These are phyloP conservation scores for Apocheima hispidaria DNA, from an alignment of 2,888 invertebrate genomes.

Conservation along the genomic window DNA sequence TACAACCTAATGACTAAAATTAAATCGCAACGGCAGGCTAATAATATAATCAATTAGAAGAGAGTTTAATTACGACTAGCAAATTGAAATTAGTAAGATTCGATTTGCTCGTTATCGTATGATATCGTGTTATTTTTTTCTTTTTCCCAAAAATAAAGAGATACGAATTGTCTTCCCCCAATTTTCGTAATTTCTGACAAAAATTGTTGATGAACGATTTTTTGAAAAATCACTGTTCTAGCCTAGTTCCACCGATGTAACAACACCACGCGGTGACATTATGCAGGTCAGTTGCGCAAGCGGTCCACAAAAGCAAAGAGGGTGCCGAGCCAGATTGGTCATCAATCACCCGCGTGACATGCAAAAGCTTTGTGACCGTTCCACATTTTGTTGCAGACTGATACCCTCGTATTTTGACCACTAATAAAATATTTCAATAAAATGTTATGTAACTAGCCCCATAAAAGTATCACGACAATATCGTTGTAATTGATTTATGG, in stretches of 20 bases:
- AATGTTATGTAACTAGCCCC: conserved; percentile 25
- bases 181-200: too few species aligned
- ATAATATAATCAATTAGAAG: too few species aligned
- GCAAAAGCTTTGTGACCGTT: conserved; percentile 69
- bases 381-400: conserved; percentile 66
- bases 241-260: conserved; percentile 1
- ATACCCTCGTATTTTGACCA: conserved; percentile 61
- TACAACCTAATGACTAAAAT: too few species aligned
- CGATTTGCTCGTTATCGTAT: too few species aligned
- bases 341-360: conserved; percentile 79
- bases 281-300: conserved; percentile 61
- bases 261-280: conserved; percentile 52
- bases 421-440: conserved; percentile 50
- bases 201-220: too few species aligned
- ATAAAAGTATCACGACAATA: conserved; percentile 16
- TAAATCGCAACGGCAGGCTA: too few species aligned
- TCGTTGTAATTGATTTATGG: conserved; percentile 28
- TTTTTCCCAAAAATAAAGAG: too few species aligned
- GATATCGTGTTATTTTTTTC: too few species aligned
- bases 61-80: too few species aligned
- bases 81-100: too few species aligned
- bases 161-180: too few species aligned
- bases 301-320: conserved; percentile 60
- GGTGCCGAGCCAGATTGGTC: conserved; percentile 52
- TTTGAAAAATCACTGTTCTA: not conserved